A percentile compares a stretch with the other conserved stretches of the same genome.
Conservation (phyloP, 2,888 invertebrate genomes). For the Cephus pygmeus region DNA sequence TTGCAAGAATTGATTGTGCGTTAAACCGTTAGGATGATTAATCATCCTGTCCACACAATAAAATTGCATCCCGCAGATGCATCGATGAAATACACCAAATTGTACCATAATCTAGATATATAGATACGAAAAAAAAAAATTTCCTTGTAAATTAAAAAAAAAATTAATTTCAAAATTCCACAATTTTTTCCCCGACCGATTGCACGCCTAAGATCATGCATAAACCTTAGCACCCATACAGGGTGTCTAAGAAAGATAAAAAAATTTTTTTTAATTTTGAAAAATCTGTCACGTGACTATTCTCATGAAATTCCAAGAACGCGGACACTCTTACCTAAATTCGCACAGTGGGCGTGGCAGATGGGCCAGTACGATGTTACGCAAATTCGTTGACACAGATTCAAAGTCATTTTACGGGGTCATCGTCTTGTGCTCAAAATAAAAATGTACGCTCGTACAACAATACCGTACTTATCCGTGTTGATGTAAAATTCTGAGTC, state of each 20-base stretch:
- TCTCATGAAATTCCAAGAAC: neutral
- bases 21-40: neutral
- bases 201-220: too few species aligned
- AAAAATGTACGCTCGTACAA: neutral
- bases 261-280: neutral
- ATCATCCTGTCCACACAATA: neutral
- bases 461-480: neutral
- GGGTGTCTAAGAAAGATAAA: too few species aligned
- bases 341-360: constrained; percentile 1
- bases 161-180: too few species aligned
- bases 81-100: neutral
- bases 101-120: too few species aligned
- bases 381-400: constrained; percentile 19
- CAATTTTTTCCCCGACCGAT: too few species aligned
- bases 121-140: neutral
- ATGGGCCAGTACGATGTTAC: neutral
- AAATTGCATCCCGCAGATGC: neutral
- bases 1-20: neutral
- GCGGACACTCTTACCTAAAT: neutral
- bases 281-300: neutral
- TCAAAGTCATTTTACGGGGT: neutral
- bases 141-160: neutral
- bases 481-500: neutral
- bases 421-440: constrained; percentile 1
- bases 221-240: neutral